Evolutionary conservation across 2,113 vertebrate species (phyloP), one percentile per base, ranked within the genome.

Genomic region (Callocephalon fimbriatum): DNA sequence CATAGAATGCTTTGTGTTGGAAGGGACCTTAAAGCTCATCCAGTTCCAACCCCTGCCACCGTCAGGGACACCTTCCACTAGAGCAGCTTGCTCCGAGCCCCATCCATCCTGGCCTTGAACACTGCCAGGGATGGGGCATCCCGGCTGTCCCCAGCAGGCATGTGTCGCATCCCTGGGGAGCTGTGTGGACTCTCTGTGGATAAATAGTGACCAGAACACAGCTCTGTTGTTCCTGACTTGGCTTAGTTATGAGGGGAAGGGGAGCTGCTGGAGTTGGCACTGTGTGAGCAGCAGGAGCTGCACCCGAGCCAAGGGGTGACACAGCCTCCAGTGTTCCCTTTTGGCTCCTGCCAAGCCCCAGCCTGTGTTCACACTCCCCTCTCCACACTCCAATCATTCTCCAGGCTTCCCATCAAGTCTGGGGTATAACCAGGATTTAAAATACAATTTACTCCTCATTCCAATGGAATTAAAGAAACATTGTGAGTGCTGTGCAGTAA

Each of bases 371-470:
- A 1, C 32, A 0, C 23, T 17, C 9, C 5, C n/a, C 20, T 4
- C 47, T 2, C 0, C 4, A 3, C 23, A 0, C 44, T 45, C 62
- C 26, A 1, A 0, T 18, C 67, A 0, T 12, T 7, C 79, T 32
- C 54, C 1, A 40, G 71, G 78, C 70, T 93, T 37, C 1, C 54
- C 62, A 2, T 5, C 70, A 40, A 9, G 54, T 7, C 37, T 8
- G 40, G 50, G 84, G 7, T 5, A 32, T 18, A 51, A 31, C 56
- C 20, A 14, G 80, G 75, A 12, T n/a, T 61, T n/a, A 17, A 71
- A 56, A 67, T 71, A 56, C 71, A 31, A 47, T 51, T 61, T 65
- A 27, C 71, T 72, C 56, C 74, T 65, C 4, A 0, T 31, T 47
- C 61, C 40, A 2, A 3, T 10, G 67, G 71, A 65, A 16, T 38